Conservation (phyloP, 2,888 invertebrate species). For the Parapristionchus giblindavisi region DNA sequence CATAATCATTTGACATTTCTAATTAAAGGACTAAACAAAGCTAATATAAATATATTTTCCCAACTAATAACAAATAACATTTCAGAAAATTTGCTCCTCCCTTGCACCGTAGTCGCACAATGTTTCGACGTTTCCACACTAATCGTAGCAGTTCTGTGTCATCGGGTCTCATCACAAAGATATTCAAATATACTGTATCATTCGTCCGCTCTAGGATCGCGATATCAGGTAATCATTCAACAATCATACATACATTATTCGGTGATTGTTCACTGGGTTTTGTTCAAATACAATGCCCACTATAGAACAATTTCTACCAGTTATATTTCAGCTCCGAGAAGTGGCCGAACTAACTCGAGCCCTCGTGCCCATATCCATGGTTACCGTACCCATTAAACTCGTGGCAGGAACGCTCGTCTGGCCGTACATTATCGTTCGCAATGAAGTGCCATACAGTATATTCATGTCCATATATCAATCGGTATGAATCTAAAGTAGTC, state of each 20-base stretch:
- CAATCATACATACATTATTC: too few species aligned
- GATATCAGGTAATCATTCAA: slow-evolving; percentile 4
- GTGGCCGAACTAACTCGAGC: slow-evolving; percentile 26
- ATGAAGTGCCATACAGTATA: not conserved
- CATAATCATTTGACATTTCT: too few species aligned
- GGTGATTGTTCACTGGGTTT: too few species aligned
- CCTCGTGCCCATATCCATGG: slow-evolving; percentile 25
- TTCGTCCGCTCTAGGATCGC: slow-evolving; percentile 4
- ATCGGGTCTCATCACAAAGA: slow-evolving; percentile 9
- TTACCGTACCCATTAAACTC: slow-evolving; percentile 10
- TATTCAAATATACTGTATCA: slow-evolving; percentile 18
- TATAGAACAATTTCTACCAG: not conserved
- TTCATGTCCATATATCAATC: slow-evolving; percentile 19
- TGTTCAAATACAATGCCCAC: too few species aligned
- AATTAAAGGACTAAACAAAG: too few species aligned
- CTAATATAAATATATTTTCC: too few species aligned
- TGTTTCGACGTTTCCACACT: slow-evolving; percentile 18
- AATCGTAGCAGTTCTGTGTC: slow-evolving; percentile 8
- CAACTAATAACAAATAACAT: too few species aligned
- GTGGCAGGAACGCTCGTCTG: slow-evolving; percentile 5
- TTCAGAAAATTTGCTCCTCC: too few species aligned
- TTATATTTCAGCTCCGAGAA: slow-evolving; percentile 9
- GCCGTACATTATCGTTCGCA: not conserved
- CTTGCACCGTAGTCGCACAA: slow-evolving; percentile 8
- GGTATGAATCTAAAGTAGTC: not conserved